phyloP scores from a whole-genome alignment of 1,140 invertebrate species.

The Lineus longissimus region DNA sequence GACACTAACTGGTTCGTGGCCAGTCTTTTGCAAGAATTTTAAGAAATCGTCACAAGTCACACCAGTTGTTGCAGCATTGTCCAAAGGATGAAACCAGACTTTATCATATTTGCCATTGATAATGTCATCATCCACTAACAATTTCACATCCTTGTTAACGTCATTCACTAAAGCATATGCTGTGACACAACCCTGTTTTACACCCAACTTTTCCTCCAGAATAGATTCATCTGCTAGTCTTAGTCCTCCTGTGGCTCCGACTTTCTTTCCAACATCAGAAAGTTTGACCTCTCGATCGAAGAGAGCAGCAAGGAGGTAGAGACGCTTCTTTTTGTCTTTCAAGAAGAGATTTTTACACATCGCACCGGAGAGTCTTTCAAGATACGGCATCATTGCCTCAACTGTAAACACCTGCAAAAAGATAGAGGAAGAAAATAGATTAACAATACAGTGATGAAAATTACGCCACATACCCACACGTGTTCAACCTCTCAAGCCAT shows the following conservation, averaged over 20 bases:
- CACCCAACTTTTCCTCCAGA: constrained; percentile 44
- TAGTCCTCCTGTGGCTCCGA: constrained; percentile 43
- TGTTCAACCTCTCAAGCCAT: not conserved
- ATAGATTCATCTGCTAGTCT: constrained; percentile 48
- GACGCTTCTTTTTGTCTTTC: constrained; percentile 51
- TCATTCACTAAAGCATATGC: constrained; percentile 52
- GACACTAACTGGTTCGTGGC: constrained; percentile 32
- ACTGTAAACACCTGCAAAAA: constrained; percentile 50
- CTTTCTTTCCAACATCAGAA: constrained; percentile 43
- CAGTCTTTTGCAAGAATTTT: constrained; percentile 39
- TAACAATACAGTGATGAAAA: not conserved
- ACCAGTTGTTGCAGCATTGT: constrained; percentile 43
- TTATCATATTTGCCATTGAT: constrained; percentile 25
- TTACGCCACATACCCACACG: not conserved
- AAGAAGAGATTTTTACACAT: constrained; percentile 54
- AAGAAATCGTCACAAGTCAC: constrained; percentile 37
- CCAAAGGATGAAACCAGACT: constrained; percentile 51
- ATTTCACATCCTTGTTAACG: constrained; percentile 37
- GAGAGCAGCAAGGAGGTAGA: constrained; percentile 49
- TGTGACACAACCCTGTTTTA: constrained; percentile 50
- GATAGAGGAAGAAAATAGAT: not conserved
- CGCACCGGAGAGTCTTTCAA: constrained; percentile 33
- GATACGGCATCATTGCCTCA: constrained; percentile 24
- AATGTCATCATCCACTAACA: constrained; percentile 42
- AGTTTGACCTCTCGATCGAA: constrained; percentile 49